phyloP scores from a whole-genome alignment of 2,113 vertebrate genomes.

The Pedionomus torquatus region DNA sequence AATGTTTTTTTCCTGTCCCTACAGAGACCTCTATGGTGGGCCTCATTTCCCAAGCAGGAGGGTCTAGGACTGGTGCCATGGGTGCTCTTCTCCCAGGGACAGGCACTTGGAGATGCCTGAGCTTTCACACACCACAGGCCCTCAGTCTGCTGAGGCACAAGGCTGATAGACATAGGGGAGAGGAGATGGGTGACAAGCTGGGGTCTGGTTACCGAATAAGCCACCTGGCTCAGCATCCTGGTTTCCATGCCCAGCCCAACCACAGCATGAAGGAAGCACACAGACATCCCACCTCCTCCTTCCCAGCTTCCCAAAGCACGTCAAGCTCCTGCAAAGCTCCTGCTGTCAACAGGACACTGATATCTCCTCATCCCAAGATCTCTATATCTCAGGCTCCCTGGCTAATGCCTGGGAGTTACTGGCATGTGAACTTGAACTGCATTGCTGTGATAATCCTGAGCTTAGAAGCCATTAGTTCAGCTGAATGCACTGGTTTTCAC shows the following conservation, averaged over 20 bases:
- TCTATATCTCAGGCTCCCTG: not conserved
- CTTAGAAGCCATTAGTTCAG: not conserved
- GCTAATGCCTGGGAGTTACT: not conserved
- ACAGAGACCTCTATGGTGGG: not conserved
- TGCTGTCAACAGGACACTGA: not conserved
- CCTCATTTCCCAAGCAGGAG: not conserved
- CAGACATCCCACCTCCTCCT: not conserved
- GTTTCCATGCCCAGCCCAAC: not conserved
- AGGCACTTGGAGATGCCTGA: not conserved
- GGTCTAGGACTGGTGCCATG: too few relatives aligned
- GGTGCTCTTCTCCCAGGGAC: not conserved
- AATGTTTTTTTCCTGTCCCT: not conserved
- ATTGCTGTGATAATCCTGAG: not conserved
- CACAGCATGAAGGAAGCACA: not conserved
- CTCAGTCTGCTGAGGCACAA: not conserved
- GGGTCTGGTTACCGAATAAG: not conserved
- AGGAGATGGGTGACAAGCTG: not conserved
- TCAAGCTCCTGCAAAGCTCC: not conserved
- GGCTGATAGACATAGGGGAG: not conserved
- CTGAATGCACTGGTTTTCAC: not conserved
- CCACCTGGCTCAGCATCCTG: not conserved
- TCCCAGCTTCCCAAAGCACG: not conserved
- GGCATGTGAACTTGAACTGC: not conserved
- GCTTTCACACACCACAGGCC: not conserved
- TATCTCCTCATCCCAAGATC: not conserved